Evolutionary conservation across 1,140 invertebrate species (phyloP).

Genomic region (Drosophila burlai): DNA sequence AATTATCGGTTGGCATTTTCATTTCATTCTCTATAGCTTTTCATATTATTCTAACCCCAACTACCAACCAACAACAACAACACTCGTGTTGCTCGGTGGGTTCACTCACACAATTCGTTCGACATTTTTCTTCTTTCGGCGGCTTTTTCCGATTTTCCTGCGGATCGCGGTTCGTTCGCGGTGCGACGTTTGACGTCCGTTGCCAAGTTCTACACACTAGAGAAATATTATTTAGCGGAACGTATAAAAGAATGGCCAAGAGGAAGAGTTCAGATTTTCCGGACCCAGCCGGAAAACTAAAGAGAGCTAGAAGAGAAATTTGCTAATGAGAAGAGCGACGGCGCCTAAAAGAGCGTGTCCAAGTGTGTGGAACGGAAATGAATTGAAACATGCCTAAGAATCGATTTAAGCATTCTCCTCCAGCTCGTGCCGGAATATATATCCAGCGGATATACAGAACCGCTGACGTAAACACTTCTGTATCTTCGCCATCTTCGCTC

Average conservation of each 20-base stretch:
- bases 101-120: constrained; percentile 75
- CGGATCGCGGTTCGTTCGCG: constrained; percentile 49
- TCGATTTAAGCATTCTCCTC: constrained; percentile 38
- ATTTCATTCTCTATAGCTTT: constrained; percentile 23
- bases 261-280: constrained; percentile 58
- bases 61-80: constrained; percentile 3
- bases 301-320: constrained; percentile 30
- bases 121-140: constrained; percentile 58
- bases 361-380: constrained; percentile 49
- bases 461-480: constrained; percentile 33
- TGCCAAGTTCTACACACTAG: constrained; percentile 81
- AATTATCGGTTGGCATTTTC: constrained; percentile 62
- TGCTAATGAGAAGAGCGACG: constrained; percentile 9
- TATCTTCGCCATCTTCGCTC: constrained; percentile 21
- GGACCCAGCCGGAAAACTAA: constrained; percentile 67
- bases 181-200: constrained; percentile 68
- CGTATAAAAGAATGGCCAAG: constrained; percentile 35
- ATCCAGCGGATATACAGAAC: constrained; percentile 20
- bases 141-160: constrained; percentile 28
- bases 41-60: constrained; percentile 26
- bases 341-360: constrained; percentile 13
- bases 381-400: constrained; percentile 57
- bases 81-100: not conserved
- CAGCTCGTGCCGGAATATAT: constrained; percentile 26
- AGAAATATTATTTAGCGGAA: constrained; percentile 71